phyloP scores from a whole-genome alignment of 2,113 vertebrate genomes.

The Nematolebias whitei region DNA sequence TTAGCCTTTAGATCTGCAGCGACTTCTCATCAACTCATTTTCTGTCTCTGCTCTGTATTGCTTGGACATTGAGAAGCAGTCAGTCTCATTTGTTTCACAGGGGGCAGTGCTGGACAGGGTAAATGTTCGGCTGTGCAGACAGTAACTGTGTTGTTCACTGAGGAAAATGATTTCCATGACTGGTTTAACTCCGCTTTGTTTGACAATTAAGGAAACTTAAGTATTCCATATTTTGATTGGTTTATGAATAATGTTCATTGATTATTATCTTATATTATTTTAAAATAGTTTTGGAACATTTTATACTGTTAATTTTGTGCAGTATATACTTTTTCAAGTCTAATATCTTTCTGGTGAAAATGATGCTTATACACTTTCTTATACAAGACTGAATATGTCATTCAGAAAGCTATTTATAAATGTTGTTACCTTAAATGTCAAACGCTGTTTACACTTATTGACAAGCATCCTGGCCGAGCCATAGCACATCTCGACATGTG shows the following conservation, averaged over 20 bases:
- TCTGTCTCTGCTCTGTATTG: neutral
- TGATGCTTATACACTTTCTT: too few species aligned
- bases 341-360: too few species aligned
- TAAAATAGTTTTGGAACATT: too few species aligned
- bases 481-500: neutral
- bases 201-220: too few species aligned
- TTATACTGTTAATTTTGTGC: neutral
- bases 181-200: neutral
- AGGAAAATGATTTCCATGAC: slow-evolving; percentile 29
- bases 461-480: neutral
- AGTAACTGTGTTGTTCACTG: slow-evolving; percentile 11
- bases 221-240: too few species aligned
- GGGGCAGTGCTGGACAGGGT: slow-evolving; percentile 57
- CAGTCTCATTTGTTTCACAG: slow-evolving; percentile 23
- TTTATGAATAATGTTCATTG: too few species aligned
- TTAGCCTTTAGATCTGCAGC: too few species aligned
- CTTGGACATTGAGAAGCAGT: slow-evolving; percentile 1
- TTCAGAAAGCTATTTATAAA: too few species aligned
- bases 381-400: too few species aligned
- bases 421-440: too few species aligned
- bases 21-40: too few species aligned
- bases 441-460: neutral
- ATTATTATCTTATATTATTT: too few species aligned
- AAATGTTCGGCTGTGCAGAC: neutral
- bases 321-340: neutral